A percentile compares a stretch with the other conserved stretches of the same genome.
Conservation (phyloP, 2,888 invertebrate species). For the Biston betularia region DNA sequence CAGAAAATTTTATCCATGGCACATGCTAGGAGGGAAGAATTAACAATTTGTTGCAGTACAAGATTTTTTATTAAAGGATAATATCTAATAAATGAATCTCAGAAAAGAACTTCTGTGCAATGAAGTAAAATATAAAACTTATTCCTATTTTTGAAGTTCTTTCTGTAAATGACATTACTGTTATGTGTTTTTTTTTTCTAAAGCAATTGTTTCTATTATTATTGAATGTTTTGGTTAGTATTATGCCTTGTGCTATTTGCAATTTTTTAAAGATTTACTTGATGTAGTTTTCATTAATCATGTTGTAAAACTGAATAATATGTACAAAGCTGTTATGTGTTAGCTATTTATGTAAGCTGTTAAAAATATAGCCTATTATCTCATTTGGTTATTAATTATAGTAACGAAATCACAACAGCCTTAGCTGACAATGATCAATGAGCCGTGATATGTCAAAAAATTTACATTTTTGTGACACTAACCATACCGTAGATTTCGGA, state of each 20-base stretch:
- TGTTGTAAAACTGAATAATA: neutral
- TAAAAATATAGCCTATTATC: too few relatives aligned
- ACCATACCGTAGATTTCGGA: too few relatives aligned
- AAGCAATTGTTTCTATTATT: neutral
- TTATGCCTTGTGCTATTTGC: constrained; percentile 3
- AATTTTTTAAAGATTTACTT: neutral
- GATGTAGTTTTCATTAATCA: neutral
- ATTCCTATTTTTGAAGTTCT: neutral
- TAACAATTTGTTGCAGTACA: constrained; percentile 1
- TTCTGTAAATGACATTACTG: neutral
- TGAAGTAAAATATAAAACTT: neutral
- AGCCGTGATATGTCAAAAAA: too few relatives aligned
- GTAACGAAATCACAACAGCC: too few relatives aligned
- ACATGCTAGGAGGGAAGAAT: neutral
- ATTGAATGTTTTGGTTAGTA: neutral
- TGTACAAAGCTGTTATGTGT: too few relatives aligned
- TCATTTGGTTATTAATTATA: too few relatives aligned
- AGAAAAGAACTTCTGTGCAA: neutral
- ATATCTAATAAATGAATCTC: constrained; percentile 14
- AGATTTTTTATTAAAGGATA: neutral
- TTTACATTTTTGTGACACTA: too few relatives aligned
- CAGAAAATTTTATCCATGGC: too few relatives aligned
- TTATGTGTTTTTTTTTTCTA: neutral
- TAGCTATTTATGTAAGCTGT: too few relatives aligned
- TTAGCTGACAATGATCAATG: too few relatives aligned